phyloP scores from a whole-genome alignment of 2,113 vertebrate species.

The Pluvialis apricaria region DNA sequence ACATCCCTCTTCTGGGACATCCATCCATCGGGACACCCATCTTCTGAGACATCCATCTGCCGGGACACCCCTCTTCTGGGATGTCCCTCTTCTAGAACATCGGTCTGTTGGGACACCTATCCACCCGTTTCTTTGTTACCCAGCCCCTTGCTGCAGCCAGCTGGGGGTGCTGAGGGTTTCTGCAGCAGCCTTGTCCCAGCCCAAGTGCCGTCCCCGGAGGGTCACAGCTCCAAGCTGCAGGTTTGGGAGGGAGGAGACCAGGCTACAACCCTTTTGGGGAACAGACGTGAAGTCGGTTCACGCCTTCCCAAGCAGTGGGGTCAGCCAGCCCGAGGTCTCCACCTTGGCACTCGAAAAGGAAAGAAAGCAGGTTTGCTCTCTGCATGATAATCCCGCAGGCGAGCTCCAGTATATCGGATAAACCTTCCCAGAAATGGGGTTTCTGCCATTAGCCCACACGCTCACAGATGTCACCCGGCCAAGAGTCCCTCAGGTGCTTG shows the following conservation, averaged over 20 bases:
- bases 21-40: background rate
- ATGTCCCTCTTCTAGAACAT: too few species aligned
- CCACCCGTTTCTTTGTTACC: background rate
- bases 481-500: background rate
- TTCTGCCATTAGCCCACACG: background rate
- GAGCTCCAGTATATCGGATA: background rate
- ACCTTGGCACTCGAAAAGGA: background rate
- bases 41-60: background rate
- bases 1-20: background rate
- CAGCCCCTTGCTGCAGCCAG: background rate
- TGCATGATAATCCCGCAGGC: background rate
- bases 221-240: background rate
- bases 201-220: fast-evolving
- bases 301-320: background rate
- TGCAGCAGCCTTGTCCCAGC: background rate
- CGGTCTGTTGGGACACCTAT: background rate
- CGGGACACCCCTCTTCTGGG: background rate
- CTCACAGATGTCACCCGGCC: background rate
- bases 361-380: conserved; percentile 29
- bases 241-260: background rate
- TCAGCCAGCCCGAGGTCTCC: background rate
- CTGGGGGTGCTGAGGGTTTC: background rate
- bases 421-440: background rate
- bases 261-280: background rate
- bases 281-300: background rate